A percentile compares a stretch with the other conserved stretches of the same genome.
These are phyloP conservation scores for Florisuga fusca DNA, from an alignment of 2,797 vertebrate species.

Conservation along the genomic window DNA sequence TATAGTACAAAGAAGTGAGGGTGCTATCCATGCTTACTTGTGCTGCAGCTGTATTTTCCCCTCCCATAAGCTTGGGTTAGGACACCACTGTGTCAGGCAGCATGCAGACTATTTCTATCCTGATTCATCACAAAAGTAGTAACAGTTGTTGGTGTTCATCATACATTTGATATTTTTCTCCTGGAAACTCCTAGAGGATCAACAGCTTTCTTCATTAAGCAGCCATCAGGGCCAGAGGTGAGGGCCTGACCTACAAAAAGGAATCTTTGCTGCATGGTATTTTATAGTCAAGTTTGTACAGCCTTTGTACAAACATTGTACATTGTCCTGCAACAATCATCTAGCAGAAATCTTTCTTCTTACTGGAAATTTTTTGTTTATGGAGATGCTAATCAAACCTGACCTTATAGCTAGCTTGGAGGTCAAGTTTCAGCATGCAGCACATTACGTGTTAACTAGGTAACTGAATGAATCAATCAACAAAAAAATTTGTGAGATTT, in stretches of 20 bases:
- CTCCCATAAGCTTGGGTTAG: accelerated
- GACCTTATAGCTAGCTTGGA: neutral
- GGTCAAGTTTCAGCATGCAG: conserved; percentile 25
- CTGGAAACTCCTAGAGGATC: neutral
- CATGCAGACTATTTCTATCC: neutral
- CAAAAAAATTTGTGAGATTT: conserved; percentile 29
- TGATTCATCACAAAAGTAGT: neutral
- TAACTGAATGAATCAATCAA: conserved; percentile 48
- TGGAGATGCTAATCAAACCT: neutral
- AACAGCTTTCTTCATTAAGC: neutral
- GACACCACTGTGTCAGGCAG: neutral
- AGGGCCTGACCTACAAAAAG: neutral
- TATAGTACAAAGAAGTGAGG: neutral
- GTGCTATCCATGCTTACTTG: neutral
- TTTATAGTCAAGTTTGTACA: neutral
- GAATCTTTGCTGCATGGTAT: neutral
- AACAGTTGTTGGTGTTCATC: neutral
- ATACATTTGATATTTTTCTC: neutral
- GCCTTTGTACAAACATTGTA: neutral
- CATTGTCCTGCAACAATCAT: neutral
- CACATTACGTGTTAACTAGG: neutral
- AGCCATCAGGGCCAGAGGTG: neutral
- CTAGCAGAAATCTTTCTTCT: neutral
- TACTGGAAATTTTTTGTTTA: conserved; percentile 40
- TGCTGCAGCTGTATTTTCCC: neutral